A percentile compares a stretch with the other conserved stretches of the same genome.
Evolutionary conservation across 2,888 invertebrate species (phyloP).

Genomic region (Furcula furcula): DNA sequence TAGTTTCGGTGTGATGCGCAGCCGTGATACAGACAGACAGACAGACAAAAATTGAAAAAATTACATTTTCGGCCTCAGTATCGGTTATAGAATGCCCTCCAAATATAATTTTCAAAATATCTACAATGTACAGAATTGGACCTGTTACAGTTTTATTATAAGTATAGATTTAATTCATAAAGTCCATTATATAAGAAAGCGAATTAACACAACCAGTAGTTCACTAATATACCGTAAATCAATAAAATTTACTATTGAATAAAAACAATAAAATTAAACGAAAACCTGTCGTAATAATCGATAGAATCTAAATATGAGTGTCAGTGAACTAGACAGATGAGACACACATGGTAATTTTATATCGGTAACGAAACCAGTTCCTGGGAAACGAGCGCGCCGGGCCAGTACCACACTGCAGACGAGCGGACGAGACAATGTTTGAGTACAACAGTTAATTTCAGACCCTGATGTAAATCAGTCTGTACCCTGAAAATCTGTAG

Average conservation of each 20-base stretch:
- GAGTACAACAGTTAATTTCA: constrained; percentile 28
- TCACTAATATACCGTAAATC: background rate
- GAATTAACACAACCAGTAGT: constrained; percentile 1
- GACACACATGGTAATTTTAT: constrained; percentile 40
- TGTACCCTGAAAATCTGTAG: constrained; percentile 9
- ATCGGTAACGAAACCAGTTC: constrained; percentile 41
- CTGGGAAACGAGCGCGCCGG: constrained; percentile 10
- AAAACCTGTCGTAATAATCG: constrained; percentile 19
- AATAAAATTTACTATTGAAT: background rate
- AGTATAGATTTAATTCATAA: too few relatives aligned
- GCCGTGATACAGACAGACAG: too few relatives aligned
- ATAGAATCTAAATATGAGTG: constrained; percentile 37
- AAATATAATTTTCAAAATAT: too few relatives aligned
- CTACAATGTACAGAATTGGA: too few relatives aligned
- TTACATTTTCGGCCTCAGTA: too few relatives aligned
- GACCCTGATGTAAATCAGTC: constrained; percentile 23
- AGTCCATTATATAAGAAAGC: constrained; percentile 9
- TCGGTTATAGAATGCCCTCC: too few relatives aligned
- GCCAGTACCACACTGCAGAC: constrained; percentile 20
- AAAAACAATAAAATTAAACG: constrained; percentile 16
- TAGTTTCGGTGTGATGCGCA: too few relatives aligned
- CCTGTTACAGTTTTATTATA: too few relatives aligned
- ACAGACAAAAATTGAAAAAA: too few relatives aligned
- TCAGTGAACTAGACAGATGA: constrained; percentile 48
- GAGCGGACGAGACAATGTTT: constrained; percentile 15